These are phyloP conservation scores for Huso huso DNA, from an alignment of 2,797 vertebrate species.

Conservation along the genomic window DNA sequence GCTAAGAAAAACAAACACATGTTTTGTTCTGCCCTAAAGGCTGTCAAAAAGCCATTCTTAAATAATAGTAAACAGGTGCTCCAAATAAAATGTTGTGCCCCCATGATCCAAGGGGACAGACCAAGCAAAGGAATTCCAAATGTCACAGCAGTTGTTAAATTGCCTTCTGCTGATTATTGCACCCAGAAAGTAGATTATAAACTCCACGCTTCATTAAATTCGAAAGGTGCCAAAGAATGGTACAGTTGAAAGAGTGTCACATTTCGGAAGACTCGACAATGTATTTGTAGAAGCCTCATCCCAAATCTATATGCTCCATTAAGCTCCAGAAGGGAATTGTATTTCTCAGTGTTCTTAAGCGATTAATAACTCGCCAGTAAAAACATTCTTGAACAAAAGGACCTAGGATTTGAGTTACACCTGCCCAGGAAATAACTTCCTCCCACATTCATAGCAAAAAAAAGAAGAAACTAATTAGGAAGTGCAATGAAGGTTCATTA, in stretches of 20 bases:
- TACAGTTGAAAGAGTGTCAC: conserved; percentile 53
- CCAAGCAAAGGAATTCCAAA: conserved; percentile 35
- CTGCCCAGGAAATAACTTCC: conserved; percentile 46
- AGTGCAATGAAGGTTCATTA: conserved; percentile 44
- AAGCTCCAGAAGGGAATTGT: conserved; percentile 52
- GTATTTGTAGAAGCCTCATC: conserved; percentile 38
- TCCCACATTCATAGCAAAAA: conserved; percentile 20
- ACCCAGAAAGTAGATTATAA: conserved; percentile 43
- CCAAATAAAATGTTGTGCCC: conserved; percentile 32
- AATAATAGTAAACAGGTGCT: conserved; percentile 31
- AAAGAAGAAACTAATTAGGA: conserved; percentile 31
- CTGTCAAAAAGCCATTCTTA: conserved; percentile 38
- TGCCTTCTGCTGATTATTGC: conserved; percentile 29
- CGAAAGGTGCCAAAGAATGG: conserved; percentile 62
- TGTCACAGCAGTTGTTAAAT: conserved; percentile 42
- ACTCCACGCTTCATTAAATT: conserved; percentile 59
- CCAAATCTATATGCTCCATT: conserved; percentile 65
- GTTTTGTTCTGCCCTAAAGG: conserved; percentile 43
- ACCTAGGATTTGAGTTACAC: conserved; percentile 47
- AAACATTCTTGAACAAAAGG: conserved; percentile 31
- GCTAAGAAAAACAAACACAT: conserved; percentile 36
- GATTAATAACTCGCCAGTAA: conserved; percentile 50
- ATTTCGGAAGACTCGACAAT: conserved; percentile 63
- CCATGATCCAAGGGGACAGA: conserved; percentile 27
- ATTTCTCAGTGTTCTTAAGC: conserved; percentile 42